A percentile compares a stretch with the other conserved stretches of the same genome.
Conservation (phyloP, 2,797 vertebrate species). For the Leptatherina wallacei region DNA sequence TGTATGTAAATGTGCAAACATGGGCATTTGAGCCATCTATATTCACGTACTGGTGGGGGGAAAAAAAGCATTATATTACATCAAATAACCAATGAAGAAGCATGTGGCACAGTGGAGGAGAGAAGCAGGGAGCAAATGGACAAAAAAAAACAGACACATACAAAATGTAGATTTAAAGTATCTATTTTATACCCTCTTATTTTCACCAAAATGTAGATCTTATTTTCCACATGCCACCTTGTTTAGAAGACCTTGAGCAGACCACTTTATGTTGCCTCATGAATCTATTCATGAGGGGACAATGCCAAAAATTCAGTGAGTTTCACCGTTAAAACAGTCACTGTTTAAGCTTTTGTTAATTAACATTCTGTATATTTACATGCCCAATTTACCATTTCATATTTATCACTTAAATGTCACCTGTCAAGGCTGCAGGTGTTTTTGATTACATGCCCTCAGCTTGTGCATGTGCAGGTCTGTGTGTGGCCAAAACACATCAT, state of each 20-base stretch:
- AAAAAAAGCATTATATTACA: constrained; percentile 9
- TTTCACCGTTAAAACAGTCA: constrained; percentile 51
- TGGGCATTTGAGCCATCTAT: background rate
- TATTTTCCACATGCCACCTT: constrained; percentile 38
- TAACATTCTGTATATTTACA: constrained; percentile 66
- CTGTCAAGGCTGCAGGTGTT: constrained; percentile 77
- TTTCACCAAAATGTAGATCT: constrained; percentile 33
- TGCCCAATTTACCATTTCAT: constrained; percentile 72
- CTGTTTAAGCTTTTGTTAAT: constrained; percentile 49
- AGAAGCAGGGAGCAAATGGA: background rate
- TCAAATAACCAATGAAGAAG: constrained; percentile 33
- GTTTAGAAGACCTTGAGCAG: constrained; percentile 39
- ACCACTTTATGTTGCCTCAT: constrained; percentile 54
- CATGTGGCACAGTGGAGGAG: background rate
- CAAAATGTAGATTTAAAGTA: too few relatives aligned
- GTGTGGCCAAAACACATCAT: constrained; percentile 56
- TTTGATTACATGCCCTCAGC: constrained; percentile 50
- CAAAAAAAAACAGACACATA: background rate
- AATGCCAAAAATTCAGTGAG: constrained; percentile 46
- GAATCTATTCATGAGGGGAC: constrained; percentile 68
- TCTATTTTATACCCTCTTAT: constrained; percentile 14
- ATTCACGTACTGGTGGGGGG: background rate
- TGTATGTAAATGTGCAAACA: constrained; percentile 8
- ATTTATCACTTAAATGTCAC: constrained; percentile 74
- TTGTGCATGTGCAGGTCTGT: constrained; percentile 27